Conservation (phyloP, 1,140 invertebrate genomes). For the Dufourea novaeangliae region DNA sequence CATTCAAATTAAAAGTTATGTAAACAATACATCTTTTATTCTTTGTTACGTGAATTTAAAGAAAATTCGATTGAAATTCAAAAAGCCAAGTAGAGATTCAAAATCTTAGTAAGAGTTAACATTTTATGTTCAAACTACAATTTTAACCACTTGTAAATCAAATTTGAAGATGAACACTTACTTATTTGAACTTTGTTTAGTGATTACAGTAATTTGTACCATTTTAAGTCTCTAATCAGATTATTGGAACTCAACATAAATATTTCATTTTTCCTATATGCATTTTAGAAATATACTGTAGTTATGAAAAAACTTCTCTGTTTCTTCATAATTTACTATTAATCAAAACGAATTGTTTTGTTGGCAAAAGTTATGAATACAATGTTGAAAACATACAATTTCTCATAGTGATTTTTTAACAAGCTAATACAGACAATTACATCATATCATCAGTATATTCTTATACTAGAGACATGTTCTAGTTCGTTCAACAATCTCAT, state of each 20-base stretch:
- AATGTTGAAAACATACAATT: slow-evolving; percentile 29
- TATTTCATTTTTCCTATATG: slow-evolving; percentile 16
- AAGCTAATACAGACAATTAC: slow-evolving; percentile 56
- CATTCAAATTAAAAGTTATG: not conserved
- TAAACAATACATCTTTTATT: not conserved
- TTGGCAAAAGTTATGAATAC: slow-evolving; percentile 34
- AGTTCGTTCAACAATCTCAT: slow-evolving; percentile 66
- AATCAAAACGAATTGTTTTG: slow-evolving; percentile 18
- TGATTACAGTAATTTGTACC: slow-evolving; percentile 64
- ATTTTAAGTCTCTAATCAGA: slow-evolving; percentile 54
- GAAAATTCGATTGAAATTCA: slow-evolving; percentile 7
- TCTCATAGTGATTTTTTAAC: slow-evolving; percentile 51
- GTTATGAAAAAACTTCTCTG: slow-evolving; percentile 33
- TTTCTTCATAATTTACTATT: not conserved
- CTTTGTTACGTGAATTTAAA: not conserved
- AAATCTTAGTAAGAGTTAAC: not conserved
- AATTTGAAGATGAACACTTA: slow-evolving; percentile 55
- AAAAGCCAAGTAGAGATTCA: not conserved
- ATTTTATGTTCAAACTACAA: slow-evolving; percentile 20
- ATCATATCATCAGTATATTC: slow-evolving; percentile 56
- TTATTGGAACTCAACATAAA: slow-evolving; percentile 35
- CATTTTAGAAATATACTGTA: slow-evolving; percentile 31
- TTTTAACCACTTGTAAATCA: slow-evolving; percentile 35
- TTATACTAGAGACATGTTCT: slow-evolving; percentile 61
- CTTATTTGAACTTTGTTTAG: slow-evolving; percentile 59